phyloP scores from a whole-genome alignment of 2,888 invertebrate species.

The Rhingia campestris region DNA sequence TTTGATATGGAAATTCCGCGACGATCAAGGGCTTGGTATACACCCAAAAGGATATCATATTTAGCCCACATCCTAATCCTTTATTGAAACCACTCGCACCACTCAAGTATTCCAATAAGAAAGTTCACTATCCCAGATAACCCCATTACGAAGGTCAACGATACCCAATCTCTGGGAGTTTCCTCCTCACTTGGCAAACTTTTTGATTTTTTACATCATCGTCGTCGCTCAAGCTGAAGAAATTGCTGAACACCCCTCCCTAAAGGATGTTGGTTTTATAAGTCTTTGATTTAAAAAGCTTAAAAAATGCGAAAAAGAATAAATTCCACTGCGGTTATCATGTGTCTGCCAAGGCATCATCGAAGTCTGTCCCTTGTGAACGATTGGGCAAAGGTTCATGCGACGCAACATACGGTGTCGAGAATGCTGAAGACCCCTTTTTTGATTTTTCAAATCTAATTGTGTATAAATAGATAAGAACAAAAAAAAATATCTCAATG shows the following conservation, averaged over 20 bases:
- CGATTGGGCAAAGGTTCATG: conserved; percentile 3
- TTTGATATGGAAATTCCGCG: conserved; percentile 26
- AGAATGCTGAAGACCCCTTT: neutral
- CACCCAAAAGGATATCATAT: neutral
- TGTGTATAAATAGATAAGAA: conserved; percentile 7
- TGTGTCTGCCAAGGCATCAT: neutral
- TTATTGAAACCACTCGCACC: neutral
- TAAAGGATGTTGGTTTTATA: conserved; percentile 13
- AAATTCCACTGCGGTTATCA: neutral
- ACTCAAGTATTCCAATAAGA: neutral
- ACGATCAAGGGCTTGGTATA: neutral
- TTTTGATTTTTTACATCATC: conserved; percentile 3
- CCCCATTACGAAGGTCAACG: neutral
- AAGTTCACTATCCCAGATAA: conserved; percentile 5
- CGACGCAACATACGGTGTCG: conserved; percentile 7
- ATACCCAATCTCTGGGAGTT: neutral
- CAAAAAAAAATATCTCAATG: neutral
- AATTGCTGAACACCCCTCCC: conserved; percentile 3
- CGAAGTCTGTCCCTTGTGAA: conserved; percentile 12
- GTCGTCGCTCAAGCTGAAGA: neutral
- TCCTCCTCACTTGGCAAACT: neutral
- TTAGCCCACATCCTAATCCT: neutral
- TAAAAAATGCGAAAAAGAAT: neutral
- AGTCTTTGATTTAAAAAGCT: conserved; percentile 3
- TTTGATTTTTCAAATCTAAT: neutral